Evolutionary conservation across 2,113 vertebrate species (phyloP).

Genomic region (Alouatta palliata): DNA sequence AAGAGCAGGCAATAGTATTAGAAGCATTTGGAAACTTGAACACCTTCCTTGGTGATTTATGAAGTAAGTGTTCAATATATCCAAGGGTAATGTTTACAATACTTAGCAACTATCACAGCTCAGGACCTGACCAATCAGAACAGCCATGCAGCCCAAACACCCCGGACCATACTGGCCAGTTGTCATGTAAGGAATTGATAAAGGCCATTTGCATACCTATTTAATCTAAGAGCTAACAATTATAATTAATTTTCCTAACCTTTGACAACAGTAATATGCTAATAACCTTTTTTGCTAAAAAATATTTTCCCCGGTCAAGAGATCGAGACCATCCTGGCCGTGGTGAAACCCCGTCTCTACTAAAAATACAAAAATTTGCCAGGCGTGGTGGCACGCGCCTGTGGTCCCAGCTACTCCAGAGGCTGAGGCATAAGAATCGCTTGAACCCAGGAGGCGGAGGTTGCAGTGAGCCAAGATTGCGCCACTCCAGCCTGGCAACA

Average conservation of each 20-base stretch:
- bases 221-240: not conserved
- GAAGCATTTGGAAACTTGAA: not conserved
- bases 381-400: too few species aligned
- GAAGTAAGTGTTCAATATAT: not conserved
- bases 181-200: not conserved
- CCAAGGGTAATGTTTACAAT: not conserved
- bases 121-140: not conserved
- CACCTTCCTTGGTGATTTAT: not conserved
- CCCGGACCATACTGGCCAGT: too few species aligned
- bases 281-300: slow-evolving; percentile 30
- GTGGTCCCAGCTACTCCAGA: too few species aligned
- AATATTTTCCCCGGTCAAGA: not conserved
- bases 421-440: too few species aligned
- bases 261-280: not conserved
- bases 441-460: too few species aligned
- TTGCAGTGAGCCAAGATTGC: too few species aligned
- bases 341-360: too few species aligned
- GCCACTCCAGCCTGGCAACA: too few species aligned
- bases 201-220: not conserved
- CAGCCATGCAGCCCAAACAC: rapidly evolving
- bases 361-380: too few species aligned
- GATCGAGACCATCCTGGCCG: too few species aligned
- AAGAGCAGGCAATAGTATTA: not conserved
- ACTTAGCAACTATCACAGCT: not conserved
- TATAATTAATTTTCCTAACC: not conserved